Conservation (phyloP, 2,888 invertebrate species). For the Petrophora chlorosata region DNA sequence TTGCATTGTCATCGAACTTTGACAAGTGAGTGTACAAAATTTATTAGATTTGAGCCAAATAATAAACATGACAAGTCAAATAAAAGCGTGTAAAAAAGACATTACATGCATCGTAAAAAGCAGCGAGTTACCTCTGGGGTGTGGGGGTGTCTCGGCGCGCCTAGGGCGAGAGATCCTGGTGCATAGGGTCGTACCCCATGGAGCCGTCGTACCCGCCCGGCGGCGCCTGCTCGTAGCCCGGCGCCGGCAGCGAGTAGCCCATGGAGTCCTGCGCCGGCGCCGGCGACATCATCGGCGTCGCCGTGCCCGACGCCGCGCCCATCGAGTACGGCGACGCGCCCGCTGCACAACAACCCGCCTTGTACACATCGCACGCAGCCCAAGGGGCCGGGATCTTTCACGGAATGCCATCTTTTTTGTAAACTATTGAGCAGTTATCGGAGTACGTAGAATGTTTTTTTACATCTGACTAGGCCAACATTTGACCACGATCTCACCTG, state of each 20-base stretch:
- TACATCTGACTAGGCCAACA: too few relatives aligned
- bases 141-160: not conserved
- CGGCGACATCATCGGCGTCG: constrained; percentile 97
- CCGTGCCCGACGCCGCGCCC: constrained; percentile 94
- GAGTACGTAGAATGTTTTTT: too few relatives aligned
- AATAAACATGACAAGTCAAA: too few relatives aligned
- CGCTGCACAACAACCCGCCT: constrained; percentile 78
- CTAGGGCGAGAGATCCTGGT: constrained; percentile 91
- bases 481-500: too few relatives aligned
- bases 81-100: too few relatives aligned
- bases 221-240: constrained; percentile 95
- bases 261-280: constrained; percentile 96
- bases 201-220: constrained; percentile 94
- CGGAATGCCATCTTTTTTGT: too few relatives aligned
- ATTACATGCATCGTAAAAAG: too few relatives aligned
- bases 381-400: not conserved
- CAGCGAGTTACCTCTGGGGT: constrained; percentile 26
- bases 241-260: constrained; percentile 96
- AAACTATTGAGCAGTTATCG: too few relatives aligned
- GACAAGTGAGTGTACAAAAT: too few relatives aligned
- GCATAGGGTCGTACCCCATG: constrained; percentile 96
- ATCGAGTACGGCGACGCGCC: constrained; percentile 94
- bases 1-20: too few relatives aligned
- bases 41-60: too few relatives aligned
- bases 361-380: too few relatives aligned